A percentile compares a stretch with the other conserved stretches of the same genome.
Evolutionary conservation across 2,888 invertebrate species (phyloP).

Genomic region (Agonopterix heracliana): DNA sequence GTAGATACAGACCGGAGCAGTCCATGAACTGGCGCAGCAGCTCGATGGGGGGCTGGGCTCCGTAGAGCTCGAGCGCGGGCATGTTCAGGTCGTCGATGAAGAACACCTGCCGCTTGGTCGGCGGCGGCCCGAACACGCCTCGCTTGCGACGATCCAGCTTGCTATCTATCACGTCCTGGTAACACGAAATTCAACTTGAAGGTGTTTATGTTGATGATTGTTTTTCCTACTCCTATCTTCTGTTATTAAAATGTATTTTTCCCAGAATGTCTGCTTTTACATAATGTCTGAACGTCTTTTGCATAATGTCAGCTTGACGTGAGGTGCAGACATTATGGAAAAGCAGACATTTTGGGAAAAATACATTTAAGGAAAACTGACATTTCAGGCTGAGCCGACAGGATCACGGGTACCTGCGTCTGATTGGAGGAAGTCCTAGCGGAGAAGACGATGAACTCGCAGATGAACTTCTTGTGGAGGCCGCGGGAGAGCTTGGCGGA

Average conservation of each 20-base stretch:
- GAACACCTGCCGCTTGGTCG: slow-evolving; percentile 86
- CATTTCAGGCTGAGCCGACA: too few relatives aligned
- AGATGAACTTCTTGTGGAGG: slow-evolving; percentile 84
- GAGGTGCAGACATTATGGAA: too few relatives aligned
- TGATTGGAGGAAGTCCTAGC: slow-evolving; percentile 92
- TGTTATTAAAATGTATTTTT: too few relatives aligned
- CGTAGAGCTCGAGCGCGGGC: slow-evolving; percentile 91
- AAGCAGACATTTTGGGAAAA: too few relatives aligned
- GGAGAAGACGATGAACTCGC: slow-evolving; percentile 91
- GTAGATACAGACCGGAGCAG: slow-evolving; percentile 80
- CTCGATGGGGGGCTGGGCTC: slow-evolving; percentile 94
- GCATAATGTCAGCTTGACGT: too few relatives aligned
- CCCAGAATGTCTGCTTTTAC: too few relatives aligned
- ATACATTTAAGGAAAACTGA: too few relatives aligned
- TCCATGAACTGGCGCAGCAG: slow-evolving; percentile 92
- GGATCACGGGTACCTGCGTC: slow-evolving; percentile 79
- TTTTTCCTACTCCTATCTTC: too few relatives aligned
- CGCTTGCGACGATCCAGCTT: slow-evolving; percentile 86
- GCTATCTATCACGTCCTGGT: slow-evolving; percentile 82
- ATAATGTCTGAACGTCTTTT: too few relatives aligned
- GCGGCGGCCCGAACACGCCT: slow-evolving; percentile 90
- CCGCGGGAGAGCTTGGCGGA: slow-evolving; percentile 82
- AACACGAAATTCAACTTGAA: background rate
- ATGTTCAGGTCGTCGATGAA: slow-evolving; percentile 96
- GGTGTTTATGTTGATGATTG: background rate